Conservation (phyloP, 2,113 vertebrate species). For the Thinocorus orbignyianus region DNA sequence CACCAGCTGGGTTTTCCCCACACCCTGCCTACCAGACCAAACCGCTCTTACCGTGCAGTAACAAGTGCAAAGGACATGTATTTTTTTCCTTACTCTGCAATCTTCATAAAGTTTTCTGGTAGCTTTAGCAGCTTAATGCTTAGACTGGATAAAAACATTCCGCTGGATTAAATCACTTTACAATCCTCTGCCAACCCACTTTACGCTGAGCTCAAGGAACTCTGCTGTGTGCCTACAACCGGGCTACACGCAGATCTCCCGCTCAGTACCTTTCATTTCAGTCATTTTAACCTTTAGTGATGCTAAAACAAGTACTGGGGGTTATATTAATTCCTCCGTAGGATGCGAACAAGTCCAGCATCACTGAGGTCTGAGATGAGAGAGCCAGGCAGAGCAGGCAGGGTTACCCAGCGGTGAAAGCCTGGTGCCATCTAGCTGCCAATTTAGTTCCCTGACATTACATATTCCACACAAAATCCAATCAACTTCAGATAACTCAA, state of each 20-base stretch:
- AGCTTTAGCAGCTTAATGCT: not conserved
- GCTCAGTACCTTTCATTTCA: not conserved
- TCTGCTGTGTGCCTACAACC: not conserved
- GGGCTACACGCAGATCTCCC: not conserved
- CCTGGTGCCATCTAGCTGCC: constrained; percentile 61
- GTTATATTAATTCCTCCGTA: not conserved
- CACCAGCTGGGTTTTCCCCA: not conserved
- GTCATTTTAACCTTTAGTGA: not conserved
- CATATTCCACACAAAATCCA: not conserved
- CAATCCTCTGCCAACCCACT: not conserved
- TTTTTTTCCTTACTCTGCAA: not conserved
- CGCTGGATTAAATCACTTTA: not conserved
- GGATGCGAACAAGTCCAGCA: rapidly evolving
- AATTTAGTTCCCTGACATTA: not conserved
- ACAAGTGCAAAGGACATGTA: rapidly evolving
- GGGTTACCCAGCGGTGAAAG: not conserved
- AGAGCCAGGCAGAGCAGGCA: not conserved
- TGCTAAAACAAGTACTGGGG: not conserved
- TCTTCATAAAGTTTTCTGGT: not conserved
- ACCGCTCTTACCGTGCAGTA: not conserved
- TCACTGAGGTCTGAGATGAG: rapidly evolving
- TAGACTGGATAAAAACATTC: not conserved
- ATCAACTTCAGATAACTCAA: rapidly evolving
- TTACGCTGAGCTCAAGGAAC: rapidly evolving
- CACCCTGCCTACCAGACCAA: not conserved